Conservation (phyloP, 1,140 invertebrate genomes). For the Metopolophium dirhodum region DNA sequence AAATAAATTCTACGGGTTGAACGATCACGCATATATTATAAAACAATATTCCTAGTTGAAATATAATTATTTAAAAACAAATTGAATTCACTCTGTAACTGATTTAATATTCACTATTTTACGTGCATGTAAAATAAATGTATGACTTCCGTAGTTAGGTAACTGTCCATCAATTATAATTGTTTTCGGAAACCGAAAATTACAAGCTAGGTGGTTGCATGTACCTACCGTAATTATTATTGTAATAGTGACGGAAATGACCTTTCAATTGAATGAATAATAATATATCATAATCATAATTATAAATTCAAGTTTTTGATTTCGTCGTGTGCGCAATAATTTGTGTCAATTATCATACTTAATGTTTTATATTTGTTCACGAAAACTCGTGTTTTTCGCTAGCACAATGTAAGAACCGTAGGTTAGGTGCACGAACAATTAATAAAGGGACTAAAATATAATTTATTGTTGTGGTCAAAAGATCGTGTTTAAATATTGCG, state of each 20-base stretch:
- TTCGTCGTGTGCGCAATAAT: not conserved
- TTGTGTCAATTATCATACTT: not conserved
- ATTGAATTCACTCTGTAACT: not conserved
- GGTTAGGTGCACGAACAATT: not conserved
- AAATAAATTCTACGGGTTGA: not conserved
- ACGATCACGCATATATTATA: too few relatives aligned
- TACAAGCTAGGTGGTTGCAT: not conserved
- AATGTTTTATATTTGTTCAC: not conserved
- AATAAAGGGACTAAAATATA: not conserved
- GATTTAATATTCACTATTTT: not conserved
- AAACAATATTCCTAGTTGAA: too few relatives aligned
- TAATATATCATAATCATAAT: not conserved
- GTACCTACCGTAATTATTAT: not conserved
- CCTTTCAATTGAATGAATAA: not conserved
- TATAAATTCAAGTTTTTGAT: not conserved
- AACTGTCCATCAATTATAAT: not conserved
- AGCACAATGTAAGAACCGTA: not conserved
- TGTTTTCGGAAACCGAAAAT: not conserved
- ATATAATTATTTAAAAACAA: too few relatives aligned
- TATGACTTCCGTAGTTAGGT: not conserved
- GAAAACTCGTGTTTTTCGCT: not conserved
- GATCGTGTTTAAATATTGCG: not conserved
- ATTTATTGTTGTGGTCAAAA: not conserved
- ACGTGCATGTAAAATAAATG: not conserved
- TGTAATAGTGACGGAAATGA: not conserved